phyloP scores from a whole-genome alignment of 2,797 vertebrate genomes.

The Cryptoblepharus egeriae region DNA sequence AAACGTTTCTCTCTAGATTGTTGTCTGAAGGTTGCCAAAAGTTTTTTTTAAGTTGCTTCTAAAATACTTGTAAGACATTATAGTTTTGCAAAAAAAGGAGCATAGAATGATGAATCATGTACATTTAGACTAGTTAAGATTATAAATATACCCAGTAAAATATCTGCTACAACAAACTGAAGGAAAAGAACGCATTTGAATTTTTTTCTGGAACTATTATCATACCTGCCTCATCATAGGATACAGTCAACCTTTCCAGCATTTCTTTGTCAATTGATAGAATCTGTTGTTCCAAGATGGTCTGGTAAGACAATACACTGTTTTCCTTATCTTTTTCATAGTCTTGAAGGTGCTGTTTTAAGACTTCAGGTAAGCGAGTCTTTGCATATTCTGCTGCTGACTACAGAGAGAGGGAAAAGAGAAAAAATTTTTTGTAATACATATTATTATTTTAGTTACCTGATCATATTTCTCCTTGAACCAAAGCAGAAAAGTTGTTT shows the following conservation, averaged over 20 bases:
- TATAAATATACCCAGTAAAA: background rate
- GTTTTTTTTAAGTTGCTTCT: background rate
- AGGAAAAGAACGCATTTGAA: background rate
- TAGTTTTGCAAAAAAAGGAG: background rate
- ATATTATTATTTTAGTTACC: background rate
- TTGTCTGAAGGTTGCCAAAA: background rate
- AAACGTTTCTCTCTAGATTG: background rate
- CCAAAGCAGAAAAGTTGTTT: background rate
- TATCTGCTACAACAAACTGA: background rate
- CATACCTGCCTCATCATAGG: slow-evolving; percentile 96
- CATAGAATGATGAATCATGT: background rate
- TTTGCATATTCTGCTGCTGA: slow-evolving; percentile 96
- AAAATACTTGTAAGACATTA: background rate
- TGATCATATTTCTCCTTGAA: background rate
- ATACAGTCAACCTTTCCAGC: slow-evolving; percentile 90
- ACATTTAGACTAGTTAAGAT: background rate
- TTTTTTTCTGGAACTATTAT: background rate
- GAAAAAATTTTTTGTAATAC: background rate
- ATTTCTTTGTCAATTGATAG: slow-evolving; percentile 91
- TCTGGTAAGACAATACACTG: slow-evolving; percentile 87
- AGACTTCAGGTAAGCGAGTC: slow-evolving; percentile 88
- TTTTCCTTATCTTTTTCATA: slow-evolving; percentile 95
- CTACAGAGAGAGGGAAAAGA: slow-evolving; percentile 73
- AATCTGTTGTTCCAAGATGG: slow-evolving; percentile 95
- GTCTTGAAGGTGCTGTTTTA: slow-evolving; percentile 92